Percentiles rank a stretch among this genome's conserved stretches.
phyloP scores from a whole-genome alignment of 2,113 vertebrate genomes.

The Cheirogaleus medius region DNA sequence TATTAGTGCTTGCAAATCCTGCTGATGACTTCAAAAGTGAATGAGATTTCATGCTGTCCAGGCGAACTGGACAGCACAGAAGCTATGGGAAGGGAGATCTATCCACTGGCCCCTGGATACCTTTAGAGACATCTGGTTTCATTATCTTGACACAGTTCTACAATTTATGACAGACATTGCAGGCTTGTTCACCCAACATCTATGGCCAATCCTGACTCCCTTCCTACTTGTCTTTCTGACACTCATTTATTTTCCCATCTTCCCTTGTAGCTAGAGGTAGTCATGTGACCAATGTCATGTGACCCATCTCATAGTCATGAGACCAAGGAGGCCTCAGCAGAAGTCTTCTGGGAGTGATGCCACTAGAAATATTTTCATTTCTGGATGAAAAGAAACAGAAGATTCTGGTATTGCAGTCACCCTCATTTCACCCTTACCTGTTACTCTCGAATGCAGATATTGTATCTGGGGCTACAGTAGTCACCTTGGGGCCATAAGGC shows the following conservation, averaged over 20 bases:
- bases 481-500: background rate
- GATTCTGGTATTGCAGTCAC: no score
- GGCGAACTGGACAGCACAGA: background rate
- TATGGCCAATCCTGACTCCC: background rate
- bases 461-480: no score
- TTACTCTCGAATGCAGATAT: background rate
- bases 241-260: background rate
- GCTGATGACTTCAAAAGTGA: background rate
- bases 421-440: background rate
- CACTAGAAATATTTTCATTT: background rate
- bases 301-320: no score
- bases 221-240: background rate
- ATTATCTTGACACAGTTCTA: background rate
- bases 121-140: background rate
- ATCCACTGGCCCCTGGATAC: background rate
- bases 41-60: background rate
- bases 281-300: background rate
- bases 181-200: background rate
- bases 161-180: rapidly evolving
- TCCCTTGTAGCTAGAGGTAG: background rate
- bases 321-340: background rate
- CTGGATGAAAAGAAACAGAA: background rate
- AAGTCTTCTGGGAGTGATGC: no score
- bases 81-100: background rate
- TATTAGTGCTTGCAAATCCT: background rate